A percentile compares a stretch with the other conserved stretches of the same genome.
Conservation (phyloP, 2,797 vertebrate species). For the Sebastes steindachneri region DNA sequence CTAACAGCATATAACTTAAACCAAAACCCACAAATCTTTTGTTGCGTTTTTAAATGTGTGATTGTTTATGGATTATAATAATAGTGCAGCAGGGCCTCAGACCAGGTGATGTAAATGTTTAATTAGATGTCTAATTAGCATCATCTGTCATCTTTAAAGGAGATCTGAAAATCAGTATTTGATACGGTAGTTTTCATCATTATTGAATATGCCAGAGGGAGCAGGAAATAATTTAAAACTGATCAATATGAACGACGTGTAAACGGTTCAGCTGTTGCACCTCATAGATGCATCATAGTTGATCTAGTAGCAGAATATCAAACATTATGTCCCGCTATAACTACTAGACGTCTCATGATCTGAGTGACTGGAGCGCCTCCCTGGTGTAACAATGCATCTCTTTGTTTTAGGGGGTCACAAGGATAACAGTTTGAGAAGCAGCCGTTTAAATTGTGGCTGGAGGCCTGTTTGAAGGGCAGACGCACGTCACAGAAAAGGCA, state of each 20-base stretch:
- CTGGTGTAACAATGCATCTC: not conserved
- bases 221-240: not conserved
- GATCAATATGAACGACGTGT: not conserved
- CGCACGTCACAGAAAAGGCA: not conserved
- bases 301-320: not conserved
- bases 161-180: not conserved
- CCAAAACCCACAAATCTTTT: not conserved
- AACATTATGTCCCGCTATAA: not conserved
- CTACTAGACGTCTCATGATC: not conserved
- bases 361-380: not conserved
- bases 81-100: not conserved
- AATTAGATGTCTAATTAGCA: not conserved
- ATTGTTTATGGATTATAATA: not conserved
- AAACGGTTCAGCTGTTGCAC: not conserved
- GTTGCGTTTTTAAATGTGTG: not conserved
- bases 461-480: not conserved
- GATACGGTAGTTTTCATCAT: not conserved
- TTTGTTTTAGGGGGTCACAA: constrained; percentile 4
- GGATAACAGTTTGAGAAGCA: not conserved
- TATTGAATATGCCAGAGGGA: not conserved
- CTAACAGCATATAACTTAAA: not conserved
- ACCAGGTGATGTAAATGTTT: not conserved
- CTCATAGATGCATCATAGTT: not conserved
- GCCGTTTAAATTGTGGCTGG: not conserved
- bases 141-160: not conserved